A percentile compares a stretch with the other conserved stretches of the same genome.
phyloP scores from a whole-genome alignment of 64 coral and sea anemone species.

The Cladopsammia gracilis region DNA sequence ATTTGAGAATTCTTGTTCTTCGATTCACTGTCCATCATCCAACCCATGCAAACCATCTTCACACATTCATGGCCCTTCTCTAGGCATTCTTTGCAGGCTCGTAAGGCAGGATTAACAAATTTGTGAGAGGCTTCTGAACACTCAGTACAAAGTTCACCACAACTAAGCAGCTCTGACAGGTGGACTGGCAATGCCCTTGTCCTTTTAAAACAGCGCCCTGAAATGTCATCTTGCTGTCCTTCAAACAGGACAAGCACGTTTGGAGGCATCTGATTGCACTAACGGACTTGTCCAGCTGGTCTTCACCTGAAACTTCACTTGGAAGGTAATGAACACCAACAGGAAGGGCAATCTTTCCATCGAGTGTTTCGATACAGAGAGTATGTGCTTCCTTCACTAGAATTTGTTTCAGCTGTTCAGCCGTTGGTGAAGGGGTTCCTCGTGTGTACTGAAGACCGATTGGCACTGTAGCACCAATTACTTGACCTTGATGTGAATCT shows the following conservation, averaged over 20 bases:
- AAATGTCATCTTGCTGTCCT: slow-evolving; percentile 73
- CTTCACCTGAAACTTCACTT: slow-evolving; percentile 42
- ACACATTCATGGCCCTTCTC: slow-evolving; percentile 65
- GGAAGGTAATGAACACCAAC: slow-evolving; percentile 54
- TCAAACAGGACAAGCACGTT: slow-evolving; percentile 63
- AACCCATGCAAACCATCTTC: slow-evolving; percentile 66
- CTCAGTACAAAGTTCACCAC: slow-evolving; percentile 37
- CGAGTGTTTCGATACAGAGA: slow-evolving; percentile 52
- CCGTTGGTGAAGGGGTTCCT: slow-evolving; percentile 43
- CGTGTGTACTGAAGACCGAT: slow-evolving; percentile 69
- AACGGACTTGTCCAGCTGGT: slow-evolving; percentile 68
- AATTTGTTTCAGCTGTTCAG: slow-evolving; percentile 70
- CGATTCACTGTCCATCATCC: slow-evolving; percentile 78
- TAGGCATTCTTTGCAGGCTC: slow-evolving; percentile 79
- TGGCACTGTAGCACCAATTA: slow-evolving; percentile 65
- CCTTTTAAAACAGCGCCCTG: slow-evolving; percentile 65
- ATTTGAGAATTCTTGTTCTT: slow-evolving; percentile 76
- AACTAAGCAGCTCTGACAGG: slow-evolving; percentile 27
- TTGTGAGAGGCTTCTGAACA: slow-evolving; percentile 37
- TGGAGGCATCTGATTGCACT: slow-evolving; percentile 49
- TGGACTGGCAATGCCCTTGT: slow-evolving; percentile 64
- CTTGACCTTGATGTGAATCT: slow-evolving; percentile 54
- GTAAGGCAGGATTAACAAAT: slow-evolving; percentile 69
- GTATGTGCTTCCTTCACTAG: slow-evolving; percentile 74
- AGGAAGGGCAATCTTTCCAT: slow-evolving; percentile 70